Evolutionary conservation across 1,140 invertebrate genomes (phyloP).

Genomic region (Charaxes varanes): DNA sequence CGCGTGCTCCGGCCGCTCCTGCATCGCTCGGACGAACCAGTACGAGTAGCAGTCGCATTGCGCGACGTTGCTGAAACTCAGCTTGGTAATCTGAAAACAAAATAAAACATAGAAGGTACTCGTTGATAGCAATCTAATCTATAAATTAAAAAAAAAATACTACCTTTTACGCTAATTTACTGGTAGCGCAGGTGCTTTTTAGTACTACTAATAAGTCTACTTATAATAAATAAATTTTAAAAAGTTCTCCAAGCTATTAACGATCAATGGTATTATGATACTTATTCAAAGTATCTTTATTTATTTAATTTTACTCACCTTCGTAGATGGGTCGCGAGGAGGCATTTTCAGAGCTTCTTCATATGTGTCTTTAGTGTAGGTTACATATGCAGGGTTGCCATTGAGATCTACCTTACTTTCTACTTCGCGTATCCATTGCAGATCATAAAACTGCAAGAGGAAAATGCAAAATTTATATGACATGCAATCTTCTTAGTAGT

Average conservation of each 20-base stretch:
- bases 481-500: no score
- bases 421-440: constrained; percentile 15
- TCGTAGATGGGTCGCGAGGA: background rate
- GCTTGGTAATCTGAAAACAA: constrained; percentile 8
- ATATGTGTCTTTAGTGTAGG: constrained; percentile 10
- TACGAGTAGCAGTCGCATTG: constrained; percentile 22
- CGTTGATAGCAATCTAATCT: no score
- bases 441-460: no score
- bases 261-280: no score
- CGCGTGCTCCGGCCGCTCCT: constrained; percentile 15
- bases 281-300: no score
- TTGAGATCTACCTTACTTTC: constrained; percentile 14
- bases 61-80: constrained; percentile 10
- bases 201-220: no score
- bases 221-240: no score
- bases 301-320: no score
- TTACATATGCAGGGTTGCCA: constrained; percentile 6
- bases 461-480: no score
- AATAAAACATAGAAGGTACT: background rate
- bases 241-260: no score
- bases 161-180: no score
- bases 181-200: background rate
- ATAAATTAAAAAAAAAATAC: no score
- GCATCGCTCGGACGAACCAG: constrained; percentile 26
- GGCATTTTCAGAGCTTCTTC: constrained; percentile 4